Base-by-base conservation (phyloP, 2,113 vertebrate species). In the Neodontobutis hainanensis region DNA sequence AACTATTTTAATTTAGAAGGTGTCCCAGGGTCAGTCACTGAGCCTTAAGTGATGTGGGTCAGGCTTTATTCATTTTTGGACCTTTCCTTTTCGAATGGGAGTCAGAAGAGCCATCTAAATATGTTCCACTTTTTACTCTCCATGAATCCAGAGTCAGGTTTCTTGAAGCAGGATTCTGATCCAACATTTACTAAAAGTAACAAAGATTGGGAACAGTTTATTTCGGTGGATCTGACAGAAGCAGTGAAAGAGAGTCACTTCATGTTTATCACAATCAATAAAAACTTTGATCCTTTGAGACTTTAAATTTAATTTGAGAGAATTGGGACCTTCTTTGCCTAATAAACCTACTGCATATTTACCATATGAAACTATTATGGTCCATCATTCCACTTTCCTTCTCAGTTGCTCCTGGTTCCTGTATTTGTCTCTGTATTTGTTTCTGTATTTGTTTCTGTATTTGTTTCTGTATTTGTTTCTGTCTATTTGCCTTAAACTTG, bases 401-500 rank as follows among this genome's bases (percentile, higher is more conserved):
- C 36, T 38, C 36, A 5, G 36, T 6, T 38, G 36, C 4, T 38
- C 6, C 36, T 38, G n/a, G n/a, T n/a, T n/a, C n/a, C n/a, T n/a
- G n/a, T n/a, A n/a, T n/a, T n/a, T n/a, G n/a, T n/a, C n/a, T n/a
- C n/a, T n/a, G 36, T 4, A 5, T n/a, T n/a, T n/a, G n/a, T n/a
- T n/a, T n/a, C n/a, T n/a, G n/a, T n/a, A n/a, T n/a, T n/a, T n/a
- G n/a, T n/a, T n/a, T n/a, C n/a, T n/a, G n/a, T n/a, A n/a, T n/a
- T n/a, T n/a, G n/a, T n/a, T n/a, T n/a, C n/a, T 38, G 36, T 38
- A 8, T 1, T 45, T 27, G 11, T 53, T 32, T 35, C 35, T 35
- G 51, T n/a, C 27, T 52, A 34, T n/a, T n/a, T n/a, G n/a, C n/a
- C n/a, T n/a, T n/a, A 52, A 52, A 52, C 50, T 52, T 19, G 27